These are phyloP conservation scores for Chloropsis hardwickii DNA, from an alignment of 2,113 vertebrate species.

Conservation along the genomic window DNA sequence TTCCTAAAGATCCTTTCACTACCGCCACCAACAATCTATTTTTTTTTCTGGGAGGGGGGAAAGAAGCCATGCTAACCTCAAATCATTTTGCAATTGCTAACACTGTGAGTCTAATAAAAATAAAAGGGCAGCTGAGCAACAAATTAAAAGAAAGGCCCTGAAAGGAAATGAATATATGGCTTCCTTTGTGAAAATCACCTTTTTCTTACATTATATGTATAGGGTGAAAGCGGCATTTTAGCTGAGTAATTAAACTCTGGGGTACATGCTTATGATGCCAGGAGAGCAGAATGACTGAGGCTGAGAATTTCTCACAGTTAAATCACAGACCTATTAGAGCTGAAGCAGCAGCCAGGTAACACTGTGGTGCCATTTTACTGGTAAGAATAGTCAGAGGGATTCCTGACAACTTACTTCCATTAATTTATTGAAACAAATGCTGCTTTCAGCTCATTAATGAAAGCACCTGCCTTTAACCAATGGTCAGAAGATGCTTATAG, in stretches of 20 bases:
- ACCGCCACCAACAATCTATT: not conserved
- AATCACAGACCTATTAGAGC: not conserved
- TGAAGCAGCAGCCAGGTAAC: not conserved
- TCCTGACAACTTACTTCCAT: not conserved
- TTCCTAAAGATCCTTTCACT: not conserved
- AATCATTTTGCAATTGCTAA: not conserved
- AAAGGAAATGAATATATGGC: not conserved
- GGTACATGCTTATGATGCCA: not conserved
- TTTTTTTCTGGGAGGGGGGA: fast-evolving
- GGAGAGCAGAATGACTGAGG: not conserved
- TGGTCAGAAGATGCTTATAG: not conserved
- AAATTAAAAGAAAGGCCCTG: not conserved
- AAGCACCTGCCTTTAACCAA: not conserved
- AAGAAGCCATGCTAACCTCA: not conserved
- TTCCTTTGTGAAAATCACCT: not conserved
- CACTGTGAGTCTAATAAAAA: not conserved
- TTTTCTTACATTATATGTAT: not conserved
- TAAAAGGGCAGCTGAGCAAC: not conserved
- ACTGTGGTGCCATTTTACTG: not conserved
- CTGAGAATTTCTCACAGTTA: not conserved
- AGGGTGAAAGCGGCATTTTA: not conserved
- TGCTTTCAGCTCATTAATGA: not conserved
- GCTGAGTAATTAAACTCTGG: not conserved
- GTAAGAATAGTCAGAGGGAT: not conserved
- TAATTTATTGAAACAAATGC: not conserved